Evolutionary conservation across 2,888 invertebrate species (phyloP).

Genomic region (Cactoblastis cactorum): DNA sequence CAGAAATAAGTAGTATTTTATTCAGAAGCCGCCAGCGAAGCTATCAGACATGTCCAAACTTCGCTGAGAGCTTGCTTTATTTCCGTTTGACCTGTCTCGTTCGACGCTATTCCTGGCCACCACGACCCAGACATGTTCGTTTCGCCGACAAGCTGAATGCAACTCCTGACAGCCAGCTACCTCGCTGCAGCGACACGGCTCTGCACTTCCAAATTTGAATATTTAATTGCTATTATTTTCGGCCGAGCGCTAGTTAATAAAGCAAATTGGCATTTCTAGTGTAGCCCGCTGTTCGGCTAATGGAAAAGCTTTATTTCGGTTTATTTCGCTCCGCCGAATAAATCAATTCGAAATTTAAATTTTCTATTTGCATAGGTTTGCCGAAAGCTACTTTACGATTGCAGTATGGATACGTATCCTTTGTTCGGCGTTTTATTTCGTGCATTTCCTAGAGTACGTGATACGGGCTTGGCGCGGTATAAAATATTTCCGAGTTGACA

Average conservation of each 20-base stretch:
- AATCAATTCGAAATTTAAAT: slow-evolving; percentile 56
- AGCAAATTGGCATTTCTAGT: slow-evolving; percentile 54
- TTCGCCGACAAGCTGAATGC: slow-evolving; percentile 67
- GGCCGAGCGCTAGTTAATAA: slow-evolving; percentile 58
- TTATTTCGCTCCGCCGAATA: slow-evolving; percentile 39
- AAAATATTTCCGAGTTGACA: slow-evolving; percentile 64
- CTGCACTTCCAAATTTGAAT: slow-evolving; percentile 72
- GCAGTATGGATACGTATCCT: slow-evolving; percentile 54
- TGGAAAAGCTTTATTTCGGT: slow-evolving; percentile 45
- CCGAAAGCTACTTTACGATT: slow-evolving; percentile 55
- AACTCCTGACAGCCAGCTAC: slow-evolving; percentile 59
- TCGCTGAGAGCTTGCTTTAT: slow-evolving; percentile 72
- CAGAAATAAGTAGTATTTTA: slow-evolving; percentile 62
- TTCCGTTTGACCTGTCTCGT: slow-evolving; percentile 74
- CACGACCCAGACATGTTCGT: slow-evolving; percentile 65
- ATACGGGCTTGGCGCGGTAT: slow-evolving; percentile 50
- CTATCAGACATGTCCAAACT: slow-evolving; percentile 74
- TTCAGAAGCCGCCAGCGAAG: slow-evolving; percentile 63
- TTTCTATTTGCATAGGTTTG: slow-evolving; percentile 48
- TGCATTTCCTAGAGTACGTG: slow-evolving; percentile 61
- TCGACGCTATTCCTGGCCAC: slow-evolving; percentile 68
- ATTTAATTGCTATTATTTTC: slow-evolving; percentile 69
- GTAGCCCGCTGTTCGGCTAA: slow-evolving; percentile 39
- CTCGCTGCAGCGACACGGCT: slow-evolving; percentile 61
- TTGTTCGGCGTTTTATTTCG: slow-evolving; percentile 63